Evolutionary conservation across 2,113 vertebrate genomes (phyloP).

Genomic region (Dipodomys merriami): DNA sequence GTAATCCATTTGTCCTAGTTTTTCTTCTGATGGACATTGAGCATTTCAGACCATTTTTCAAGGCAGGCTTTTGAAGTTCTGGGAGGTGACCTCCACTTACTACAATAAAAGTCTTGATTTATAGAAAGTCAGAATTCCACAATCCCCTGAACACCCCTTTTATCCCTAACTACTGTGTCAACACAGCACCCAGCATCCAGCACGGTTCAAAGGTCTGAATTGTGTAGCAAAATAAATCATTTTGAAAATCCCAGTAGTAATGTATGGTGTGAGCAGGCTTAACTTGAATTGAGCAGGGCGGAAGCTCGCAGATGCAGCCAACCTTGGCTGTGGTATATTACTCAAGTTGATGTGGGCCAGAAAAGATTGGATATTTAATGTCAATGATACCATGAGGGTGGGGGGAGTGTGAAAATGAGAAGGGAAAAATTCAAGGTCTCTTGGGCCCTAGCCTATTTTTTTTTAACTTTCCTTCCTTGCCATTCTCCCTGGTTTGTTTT

Average conservation of each 20-base stretch:
- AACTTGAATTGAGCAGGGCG: conserved; percentile 50
- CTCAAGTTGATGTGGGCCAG: conserved; percentile 68
- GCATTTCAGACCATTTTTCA: conserved; percentile 68
- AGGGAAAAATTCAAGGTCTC: conserved; percentile 50
- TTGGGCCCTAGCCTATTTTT: conserved; percentile 46
- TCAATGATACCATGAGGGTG: not conserved
- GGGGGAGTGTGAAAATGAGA: conserved; percentile 46
- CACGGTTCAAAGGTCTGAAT: conserved; percentile 69
- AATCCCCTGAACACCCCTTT: conserved; percentile 69
- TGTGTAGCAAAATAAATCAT: conserved; percentile 75
- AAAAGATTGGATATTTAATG: conserved; percentile 73
- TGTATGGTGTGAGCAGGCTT: conserved; percentile 58
- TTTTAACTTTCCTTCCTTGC: not conserved
- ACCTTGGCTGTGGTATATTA: conserved; percentile 62
- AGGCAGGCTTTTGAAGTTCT: conserved; percentile 50
- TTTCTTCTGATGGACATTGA: conserved; percentile 62
- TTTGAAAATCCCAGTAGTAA: conserved; percentile 64
- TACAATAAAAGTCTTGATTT: conserved; percentile 77
- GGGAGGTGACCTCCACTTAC: conserved; percentile 74
- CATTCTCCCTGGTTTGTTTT: not conserved
- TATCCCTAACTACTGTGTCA: conserved; percentile 76
- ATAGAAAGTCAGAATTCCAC: conserved; percentile 68
- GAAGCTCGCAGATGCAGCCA: conserved; percentile 50
- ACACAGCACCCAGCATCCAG: conserved; percentile 60
- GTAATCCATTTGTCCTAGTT: conserved; percentile 45